Evolutionary conservation across 2,888 invertebrate species (phyloP).

Genomic region (Cryptocheilus praepositus): DNA sequence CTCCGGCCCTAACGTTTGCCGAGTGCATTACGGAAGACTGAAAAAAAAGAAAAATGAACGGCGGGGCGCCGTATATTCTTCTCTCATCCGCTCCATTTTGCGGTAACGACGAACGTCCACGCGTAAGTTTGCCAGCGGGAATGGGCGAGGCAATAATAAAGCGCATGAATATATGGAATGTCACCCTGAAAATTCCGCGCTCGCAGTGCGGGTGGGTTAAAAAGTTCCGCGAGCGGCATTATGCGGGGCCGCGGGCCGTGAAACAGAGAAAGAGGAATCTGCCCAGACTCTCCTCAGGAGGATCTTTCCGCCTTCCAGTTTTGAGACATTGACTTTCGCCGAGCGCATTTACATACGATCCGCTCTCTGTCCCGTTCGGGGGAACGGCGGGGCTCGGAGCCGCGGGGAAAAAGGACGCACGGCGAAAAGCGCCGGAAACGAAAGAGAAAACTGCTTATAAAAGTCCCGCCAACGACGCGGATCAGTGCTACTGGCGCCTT

Average conservation of each 20-base stretch:
- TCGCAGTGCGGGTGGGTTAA: slow-evolving; percentile 20
- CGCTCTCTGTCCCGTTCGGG: not conserved
- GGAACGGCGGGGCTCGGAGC: too few species aligned
- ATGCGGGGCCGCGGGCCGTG: slow-evolving; percentile 14
- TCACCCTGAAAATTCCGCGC: slow-evolving; percentile 11
- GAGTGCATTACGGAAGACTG: too few species aligned
- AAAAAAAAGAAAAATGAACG: too few species aligned
- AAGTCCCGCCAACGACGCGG: too few species aligned
- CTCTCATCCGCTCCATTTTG: not conserved
- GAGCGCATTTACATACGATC: slow-evolving; percentile 35
- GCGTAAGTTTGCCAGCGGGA: not conserved
- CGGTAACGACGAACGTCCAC: not conserved
- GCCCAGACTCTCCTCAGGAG: not conserved
- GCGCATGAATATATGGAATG: slow-evolving; percentile 23
- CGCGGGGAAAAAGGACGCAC: too few species aligned
- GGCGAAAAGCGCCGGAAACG: too few species aligned
- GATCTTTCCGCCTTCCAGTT: slow-evolving; percentile 19
- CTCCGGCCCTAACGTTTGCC: too few species aligned
- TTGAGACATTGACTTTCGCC: slow-evolving; percentile 31
- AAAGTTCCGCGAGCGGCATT: slow-evolving; percentile 35
- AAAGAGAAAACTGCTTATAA: too few species aligned
- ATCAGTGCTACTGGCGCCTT: too few species aligned
- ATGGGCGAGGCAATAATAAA: slow-evolving; percentile 2
- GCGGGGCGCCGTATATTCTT: too few species aligned
- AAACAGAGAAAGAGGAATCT: slow-evolving; percentile 12